phyloP scores from a whole-genome alignment of 2,113 vertebrate genomes.

The Campylorhamphus procurvoides region DNA sequence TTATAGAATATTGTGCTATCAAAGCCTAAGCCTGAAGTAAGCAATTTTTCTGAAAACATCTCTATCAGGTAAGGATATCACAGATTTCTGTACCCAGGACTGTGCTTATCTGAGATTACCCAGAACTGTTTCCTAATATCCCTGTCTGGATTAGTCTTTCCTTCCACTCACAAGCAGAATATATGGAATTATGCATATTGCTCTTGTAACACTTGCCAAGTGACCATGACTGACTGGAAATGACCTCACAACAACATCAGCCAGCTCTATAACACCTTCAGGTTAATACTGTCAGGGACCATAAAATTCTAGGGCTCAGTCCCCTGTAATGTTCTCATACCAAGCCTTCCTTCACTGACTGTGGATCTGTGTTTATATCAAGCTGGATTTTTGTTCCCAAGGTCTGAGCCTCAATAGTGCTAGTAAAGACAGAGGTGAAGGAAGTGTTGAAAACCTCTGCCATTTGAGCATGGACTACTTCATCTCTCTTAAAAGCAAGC shows the following conservation, averaged over 20 bases:
- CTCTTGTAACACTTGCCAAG: neutral
- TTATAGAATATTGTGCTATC: neutral
- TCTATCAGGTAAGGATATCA: neutral
- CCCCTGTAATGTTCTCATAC: neutral
- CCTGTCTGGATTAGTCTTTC: neutral
- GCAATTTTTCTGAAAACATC: neutral
- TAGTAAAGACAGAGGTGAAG: neutral
- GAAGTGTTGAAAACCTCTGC: neutral
- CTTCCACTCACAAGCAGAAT: neutral
- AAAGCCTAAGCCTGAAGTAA: neutral
- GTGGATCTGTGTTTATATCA: neutral
- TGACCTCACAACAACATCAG: neutral
- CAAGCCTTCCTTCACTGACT: neutral
- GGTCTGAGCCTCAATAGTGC: neutral
- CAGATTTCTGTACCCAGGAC: neutral
- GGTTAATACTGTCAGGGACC: neutral
- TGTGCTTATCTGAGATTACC: neutral
- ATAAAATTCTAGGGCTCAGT: neutral
- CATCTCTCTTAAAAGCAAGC: neutral
- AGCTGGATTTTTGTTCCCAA: neutral
- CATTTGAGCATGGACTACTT: neutral
- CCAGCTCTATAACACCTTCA: neutral
- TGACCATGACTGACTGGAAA: neutral
- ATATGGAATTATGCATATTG: neutral
- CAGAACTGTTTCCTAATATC: neutral